phyloP scores from a whole-genome alignment of 2,888 invertebrate genomes.

The Psylliodes chrysocephalus region DNA sequence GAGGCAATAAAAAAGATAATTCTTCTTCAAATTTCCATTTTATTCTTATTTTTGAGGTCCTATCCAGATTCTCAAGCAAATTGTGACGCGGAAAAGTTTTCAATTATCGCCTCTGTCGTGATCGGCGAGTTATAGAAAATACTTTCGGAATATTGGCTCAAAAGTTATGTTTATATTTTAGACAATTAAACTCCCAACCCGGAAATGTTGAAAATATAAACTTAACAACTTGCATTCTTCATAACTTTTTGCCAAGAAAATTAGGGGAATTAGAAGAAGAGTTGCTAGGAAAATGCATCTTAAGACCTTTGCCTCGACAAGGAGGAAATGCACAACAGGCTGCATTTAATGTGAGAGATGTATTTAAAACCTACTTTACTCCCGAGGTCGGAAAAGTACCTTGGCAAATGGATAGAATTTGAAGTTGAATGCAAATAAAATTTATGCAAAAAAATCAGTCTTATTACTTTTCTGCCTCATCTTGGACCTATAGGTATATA shows the following conservation, averaged over 20 bases:
- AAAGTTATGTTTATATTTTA: slow-evolving; percentile 3
- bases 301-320: slow-evolving; percentile 2
- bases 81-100: background rate
- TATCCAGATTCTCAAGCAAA: background rate
- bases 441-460: slow-evolving; percentile 2
- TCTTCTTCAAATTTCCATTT: no score
- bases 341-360: slow-evolving; percentile 5
- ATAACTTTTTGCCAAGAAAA: background rate
- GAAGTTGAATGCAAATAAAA: slow-evolving; percentile 1
- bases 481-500: background rate
- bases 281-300: slow-evolving; percentile 5
- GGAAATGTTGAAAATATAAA: slow-evolving; percentile 2
- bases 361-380: background rate
- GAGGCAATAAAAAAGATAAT: no score
- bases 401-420: slow-evolving; percentile 1
- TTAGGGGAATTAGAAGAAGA: slow-evolving; percentile 4
- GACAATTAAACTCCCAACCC: background rate
- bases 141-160: slow-evolving; percentile 4
- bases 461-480: slow-evolving; percentile 1
- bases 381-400: background rate
- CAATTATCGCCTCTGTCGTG: background rate
- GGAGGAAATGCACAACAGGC: slow-evolving; percentile 3
- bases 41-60: background rate
- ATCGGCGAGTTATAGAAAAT: background rate
- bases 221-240: slow-evolving; percentile 2